A percentile compares a stretch with the other conserved stretches of the same genome.
Conservation (phyloP, 30 jellyfish, hydroid and myxozoan genomes). For the Nemopilema nomurai region DNA sequence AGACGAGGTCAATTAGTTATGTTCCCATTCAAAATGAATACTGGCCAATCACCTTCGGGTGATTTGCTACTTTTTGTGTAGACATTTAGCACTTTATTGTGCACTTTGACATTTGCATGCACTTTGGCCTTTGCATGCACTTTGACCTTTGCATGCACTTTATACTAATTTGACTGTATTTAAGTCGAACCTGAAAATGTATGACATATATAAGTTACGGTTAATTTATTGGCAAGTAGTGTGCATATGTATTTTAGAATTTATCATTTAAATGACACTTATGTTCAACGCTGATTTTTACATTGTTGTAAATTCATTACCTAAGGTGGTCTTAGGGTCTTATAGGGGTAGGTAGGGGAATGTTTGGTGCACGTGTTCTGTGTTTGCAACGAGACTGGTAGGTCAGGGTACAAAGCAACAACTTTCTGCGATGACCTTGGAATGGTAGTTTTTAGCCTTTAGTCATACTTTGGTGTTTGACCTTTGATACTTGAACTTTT, state of each 20-base stretch:
- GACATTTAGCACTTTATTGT: too few species aligned
- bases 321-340: conserved; percentile 58
- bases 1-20: too few species aligned
- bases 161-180: background rate
- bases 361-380: conserved; percentile 1
- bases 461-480: too few species aligned
- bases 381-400: background rate
- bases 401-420: too few species aligned
- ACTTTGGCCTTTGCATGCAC: background rate
- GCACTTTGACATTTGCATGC: too few species aligned
- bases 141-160: background rate
- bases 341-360: conserved; percentile 8
- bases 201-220: background rate
- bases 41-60: too few species aligned
- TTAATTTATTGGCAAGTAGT: conserved; percentile 39
- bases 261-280: conserved; percentile 17
- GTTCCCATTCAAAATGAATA: too few species aligned
- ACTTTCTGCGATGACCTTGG: background rate
- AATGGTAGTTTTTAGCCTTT: background rate
- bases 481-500: too few species aligned
- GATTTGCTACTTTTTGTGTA: too few species aligned
- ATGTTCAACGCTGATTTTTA: conserved; percentile 31
- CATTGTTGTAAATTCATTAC: conserved; percentile 59
- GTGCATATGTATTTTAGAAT: conserved; percentile 45
- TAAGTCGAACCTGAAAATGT: background rate